phyloP scores from a whole-genome alignment of 2,888 invertebrate species.

The Chironomus tentans region DNA sequence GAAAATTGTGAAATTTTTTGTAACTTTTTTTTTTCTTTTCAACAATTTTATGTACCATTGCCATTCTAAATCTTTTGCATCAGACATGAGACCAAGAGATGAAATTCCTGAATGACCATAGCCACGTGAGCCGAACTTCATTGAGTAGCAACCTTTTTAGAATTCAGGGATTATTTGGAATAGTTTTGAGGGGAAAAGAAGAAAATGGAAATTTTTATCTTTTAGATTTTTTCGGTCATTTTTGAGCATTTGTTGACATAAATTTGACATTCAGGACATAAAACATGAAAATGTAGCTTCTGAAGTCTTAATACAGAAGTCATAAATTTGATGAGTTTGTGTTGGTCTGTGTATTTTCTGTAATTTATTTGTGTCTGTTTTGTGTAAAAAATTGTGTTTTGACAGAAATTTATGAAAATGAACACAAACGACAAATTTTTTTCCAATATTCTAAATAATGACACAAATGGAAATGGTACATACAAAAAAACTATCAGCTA shows the following conservation, averaged over 20 bases:
- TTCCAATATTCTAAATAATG: no score
- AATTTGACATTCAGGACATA: background rate
- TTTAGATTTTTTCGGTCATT: no score
- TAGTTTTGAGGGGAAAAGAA: slow-evolving; percentile 11
- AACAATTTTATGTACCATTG: slow-evolving; percentile 52
- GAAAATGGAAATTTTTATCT: slow-evolving; percentile 4
- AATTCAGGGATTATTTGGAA: background rate
- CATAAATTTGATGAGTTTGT: no score
- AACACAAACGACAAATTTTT: no score
- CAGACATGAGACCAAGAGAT: slow-evolving; percentile 74
- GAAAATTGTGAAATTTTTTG: slow-evolving; percentile 29
- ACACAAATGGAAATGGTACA: background rate
- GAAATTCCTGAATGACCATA: slow-evolving; percentile 87
- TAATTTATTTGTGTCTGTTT: no score
- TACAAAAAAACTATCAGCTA: no score
- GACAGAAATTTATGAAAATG: no score
- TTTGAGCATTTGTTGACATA: no score
- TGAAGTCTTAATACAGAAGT: background rate
- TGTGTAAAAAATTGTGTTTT: no score
- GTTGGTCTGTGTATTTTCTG: no score
- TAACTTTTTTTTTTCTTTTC: slow-evolving; percentile 42
- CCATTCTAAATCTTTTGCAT: slow-evolving; percentile 68
- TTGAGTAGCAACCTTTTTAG: slow-evolving; percentile 86
- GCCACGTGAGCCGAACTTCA: slow-evolving; percentile 89
- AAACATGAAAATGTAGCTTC: background rate